Evolutionary conservation across 1,140 invertebrate genomes (phyloP).

Genomic region (Rhyacophila brunnea): DNA sequence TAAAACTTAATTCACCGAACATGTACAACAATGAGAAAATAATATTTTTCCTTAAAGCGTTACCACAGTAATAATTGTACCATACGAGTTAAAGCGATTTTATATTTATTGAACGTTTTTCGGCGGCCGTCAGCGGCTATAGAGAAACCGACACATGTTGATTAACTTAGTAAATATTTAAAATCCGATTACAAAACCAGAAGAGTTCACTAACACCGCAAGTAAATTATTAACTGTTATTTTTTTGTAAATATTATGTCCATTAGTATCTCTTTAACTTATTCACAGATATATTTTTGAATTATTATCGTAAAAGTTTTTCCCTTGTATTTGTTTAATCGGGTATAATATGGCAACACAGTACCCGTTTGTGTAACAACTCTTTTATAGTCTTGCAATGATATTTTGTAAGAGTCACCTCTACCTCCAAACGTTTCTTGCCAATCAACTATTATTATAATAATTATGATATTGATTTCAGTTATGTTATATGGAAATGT

Average conservation of each 20-base stretch:
- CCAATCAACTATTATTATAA: background rate
- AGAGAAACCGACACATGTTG: no score
- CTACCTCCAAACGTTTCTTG: conserved; percentile 6
- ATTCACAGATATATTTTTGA: background rate
- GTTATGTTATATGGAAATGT: background rate
- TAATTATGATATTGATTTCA: background rate
- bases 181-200: no score
- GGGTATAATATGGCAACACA: background rate
- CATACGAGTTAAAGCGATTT: background rate
- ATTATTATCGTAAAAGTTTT: background rate
- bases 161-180: no score
- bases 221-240: background rate
- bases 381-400: background rate
- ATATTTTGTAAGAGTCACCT: background rate
- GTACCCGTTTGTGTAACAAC: background rate
- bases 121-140: no score
- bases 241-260: background rate
- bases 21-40: conserved; percentile 1
- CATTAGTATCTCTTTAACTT: background rate
- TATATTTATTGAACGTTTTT: background rate
- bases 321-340: background rate
- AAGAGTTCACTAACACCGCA: no score
- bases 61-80: background rate
- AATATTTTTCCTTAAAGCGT: background rate
- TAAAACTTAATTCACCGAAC: background rate